These are phyloP conservation scores for Pyralis farinalis DNA, from an alignment of 2,888 invertebrate genomes.

Conservation along the genomic window DNA sequence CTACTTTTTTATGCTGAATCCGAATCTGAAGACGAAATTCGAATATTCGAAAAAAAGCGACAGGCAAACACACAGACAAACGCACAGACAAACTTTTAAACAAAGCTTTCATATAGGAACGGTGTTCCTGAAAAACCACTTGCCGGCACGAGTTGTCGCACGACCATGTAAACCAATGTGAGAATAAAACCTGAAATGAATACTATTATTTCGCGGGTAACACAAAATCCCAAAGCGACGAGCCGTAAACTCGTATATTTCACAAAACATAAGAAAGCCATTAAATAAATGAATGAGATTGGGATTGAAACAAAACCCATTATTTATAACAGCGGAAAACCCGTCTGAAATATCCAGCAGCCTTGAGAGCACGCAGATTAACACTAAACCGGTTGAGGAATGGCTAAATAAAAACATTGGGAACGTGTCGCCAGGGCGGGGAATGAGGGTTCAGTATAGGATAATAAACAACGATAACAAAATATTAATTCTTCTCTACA, in stretches of 20 bases:
- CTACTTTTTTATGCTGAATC: too few relatives aligned
- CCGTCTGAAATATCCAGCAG: not conserved
- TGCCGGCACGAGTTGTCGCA: not conserved
- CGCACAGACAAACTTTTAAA: too few relatives aligned
- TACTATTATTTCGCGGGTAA: not conserved
- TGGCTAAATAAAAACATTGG: not conserved
- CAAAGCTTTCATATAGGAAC: too few relatives aligned
- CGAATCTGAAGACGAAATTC: too few relatives aligned
- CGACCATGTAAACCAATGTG: not conserved
- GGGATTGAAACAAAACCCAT: conserved; percentile 17
- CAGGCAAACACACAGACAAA: too few relatives aligned
- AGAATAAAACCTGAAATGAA: not conserved
- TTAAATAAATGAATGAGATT: conserved; percentile 21
- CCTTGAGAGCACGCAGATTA: conserved; percentile 6
- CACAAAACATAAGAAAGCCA: conserved; percentile 22
- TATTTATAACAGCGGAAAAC: conserved; percentile 18
- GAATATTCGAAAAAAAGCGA: too few relatives aligned
- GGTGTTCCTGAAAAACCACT: too few relatives aligned
- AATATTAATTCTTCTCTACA: too few relatives aligned
- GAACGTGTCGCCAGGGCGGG: too few relatives aligned
- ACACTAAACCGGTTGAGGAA: not conserved
- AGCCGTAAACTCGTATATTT: conserved; percentile 13
- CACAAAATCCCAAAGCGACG: conserved; percentile 4
- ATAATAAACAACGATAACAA: too few relatives aligned
- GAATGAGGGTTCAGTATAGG: too few relatives aligned